Evolutionary conservation across 2,888 invertebrate species (phyloP), one percentile per base, ranked within the genome.

Genomic region (Stenodera caucasica): DNA sequence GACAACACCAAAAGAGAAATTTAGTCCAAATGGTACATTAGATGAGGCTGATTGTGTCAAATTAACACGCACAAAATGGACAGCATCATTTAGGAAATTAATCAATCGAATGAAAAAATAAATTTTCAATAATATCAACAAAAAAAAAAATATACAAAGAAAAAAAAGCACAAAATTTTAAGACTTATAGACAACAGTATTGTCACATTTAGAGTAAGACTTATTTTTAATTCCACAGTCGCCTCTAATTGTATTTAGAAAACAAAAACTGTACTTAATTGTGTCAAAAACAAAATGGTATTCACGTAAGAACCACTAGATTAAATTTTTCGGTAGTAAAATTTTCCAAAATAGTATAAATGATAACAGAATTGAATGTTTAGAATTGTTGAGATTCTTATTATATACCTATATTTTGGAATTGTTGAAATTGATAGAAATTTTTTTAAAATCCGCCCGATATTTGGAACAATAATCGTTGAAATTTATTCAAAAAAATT

Each of bases 81-180:
- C 86, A 15, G 83, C 86, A 0, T 86, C 86, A 4, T 86, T 86
- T 75, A 81, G 86, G 51, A 85, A 84, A 70, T 78, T 86, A 37
- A 83, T 83, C 58, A 77, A 76, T 69, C 76, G 75, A 57, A 80
- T 80, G 60, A 77, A 71, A 63, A 80, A 80, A 65, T 80, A 75
- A 71, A 58, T 23, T 45, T 26, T 26, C 7, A 6, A 26, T 5
- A 5, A 26, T 26, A 5, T 26, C 26, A 26, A 26, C 4, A 26
- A 5, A 26, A n/a, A n/a, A n/a, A n/a, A n/a, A n/a, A n/a, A n/a
- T n/a, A n/a, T n/a, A n/a, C n/a, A 26, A 6, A 26, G 26, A 26
- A 6, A 26, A 6, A 26, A 26, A 26, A 26, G 26, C 26, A 26
- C 26, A 26, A 26, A 26, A 35, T 18, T 8, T 18, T 11, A 40